Percentiles rank a stretch among this genome's conserved stretches.
Conservation (phyloP, 2,888 invertebrate genomes). For the Chaitophorus viminalis region DNA sequence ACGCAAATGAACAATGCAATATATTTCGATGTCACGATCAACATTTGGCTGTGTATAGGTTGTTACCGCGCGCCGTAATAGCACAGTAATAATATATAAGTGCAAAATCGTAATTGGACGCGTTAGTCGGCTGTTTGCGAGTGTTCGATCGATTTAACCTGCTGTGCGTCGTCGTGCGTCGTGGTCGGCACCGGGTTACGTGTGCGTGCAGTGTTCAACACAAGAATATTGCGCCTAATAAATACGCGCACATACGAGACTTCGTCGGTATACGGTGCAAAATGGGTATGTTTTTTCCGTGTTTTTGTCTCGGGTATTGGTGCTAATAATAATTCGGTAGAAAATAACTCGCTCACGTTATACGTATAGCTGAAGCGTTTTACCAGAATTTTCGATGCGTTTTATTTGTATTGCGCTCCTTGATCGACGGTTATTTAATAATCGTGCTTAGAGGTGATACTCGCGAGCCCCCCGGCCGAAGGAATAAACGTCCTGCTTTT, state of each 20-base stretch:
- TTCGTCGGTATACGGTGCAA: neutral
- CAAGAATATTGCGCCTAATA: too few relatives aligned
- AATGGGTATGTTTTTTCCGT: slow-evolving; percentile 39
- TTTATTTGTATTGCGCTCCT: too few relatives aligned
- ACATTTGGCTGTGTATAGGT: neutral
- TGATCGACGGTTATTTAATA: too few relatives aligned
- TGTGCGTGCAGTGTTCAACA: neutral
- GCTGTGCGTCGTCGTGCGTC: neutral
- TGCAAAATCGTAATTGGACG: slow-evolving; percentile 7
- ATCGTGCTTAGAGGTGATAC: too few relatives aligned
- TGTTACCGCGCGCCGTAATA: neutral
- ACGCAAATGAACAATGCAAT: neutral
- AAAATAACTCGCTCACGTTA: too few relatives aligned
- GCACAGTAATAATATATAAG: neutral
- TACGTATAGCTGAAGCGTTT: too few relatives aligned
- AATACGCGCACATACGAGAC: neutral
- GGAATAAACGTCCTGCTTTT: too few relatives aligned
- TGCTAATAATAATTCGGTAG: too few relatives aligned
- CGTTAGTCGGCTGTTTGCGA: neutral
- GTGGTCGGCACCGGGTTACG: neutral
- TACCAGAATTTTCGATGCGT: too few relatives aligned
- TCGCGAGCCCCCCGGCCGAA: too few relatives aligned
- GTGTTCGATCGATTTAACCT: neutral
- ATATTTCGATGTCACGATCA: slow-evolving; percentile 1
- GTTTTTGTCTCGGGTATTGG: neutral